phyloP scores from a whole-genome alignment of 2,797 vertebrate genomes.

The Acanthurus leucopareius region DNA sequence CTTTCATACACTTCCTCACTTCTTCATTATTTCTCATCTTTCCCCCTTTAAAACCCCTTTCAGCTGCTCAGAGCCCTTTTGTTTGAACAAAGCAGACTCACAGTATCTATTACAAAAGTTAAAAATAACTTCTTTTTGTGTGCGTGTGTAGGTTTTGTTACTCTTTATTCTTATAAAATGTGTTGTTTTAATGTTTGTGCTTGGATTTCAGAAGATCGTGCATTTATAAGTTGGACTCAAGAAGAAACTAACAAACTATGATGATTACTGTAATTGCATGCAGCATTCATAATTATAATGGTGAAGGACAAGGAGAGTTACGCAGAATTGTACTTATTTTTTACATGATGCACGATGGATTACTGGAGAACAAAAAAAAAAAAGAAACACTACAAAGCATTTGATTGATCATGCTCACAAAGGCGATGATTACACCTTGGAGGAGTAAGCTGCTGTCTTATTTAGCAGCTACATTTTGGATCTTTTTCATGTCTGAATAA shows the following conservation, averaged over 20 bases:
- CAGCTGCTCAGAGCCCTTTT: no score
- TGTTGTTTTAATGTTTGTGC: background rate
- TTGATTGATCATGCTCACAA: constrained; percentile 61
- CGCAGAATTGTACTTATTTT: constrained; percentile 24
- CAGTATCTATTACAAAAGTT: no score
- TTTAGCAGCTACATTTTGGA: constrained; percentile 16
- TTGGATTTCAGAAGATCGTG: constrained; percentile 15
- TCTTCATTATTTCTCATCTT: no score
- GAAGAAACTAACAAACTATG: constrained; percentile 24
- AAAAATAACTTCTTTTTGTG: no score
- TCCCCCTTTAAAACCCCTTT: no score
- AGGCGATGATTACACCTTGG: constrained; percentile 53
- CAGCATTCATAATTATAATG: constrained; percentile 31
- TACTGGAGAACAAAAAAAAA: constrained; percentile 10
- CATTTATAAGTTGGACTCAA: constrained; percentile 1
- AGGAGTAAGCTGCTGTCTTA: constrained; percentile 24
- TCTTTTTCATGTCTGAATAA: constrained; percentile 38
- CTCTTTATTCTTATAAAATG: background rate
- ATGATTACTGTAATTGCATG: constrained; percentile 55
- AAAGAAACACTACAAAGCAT: constrained; percentile 28
- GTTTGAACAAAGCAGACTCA: no score
- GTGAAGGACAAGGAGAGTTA: constrained; percentile 5
- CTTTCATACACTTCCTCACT: no score
- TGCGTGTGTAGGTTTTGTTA: no score
- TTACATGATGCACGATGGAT: constrained; percentile 1